Evolutionary conservation across 2,797 vertebrate species (phyloP).

Genomic region (Monodelphis domestica): DNA sequence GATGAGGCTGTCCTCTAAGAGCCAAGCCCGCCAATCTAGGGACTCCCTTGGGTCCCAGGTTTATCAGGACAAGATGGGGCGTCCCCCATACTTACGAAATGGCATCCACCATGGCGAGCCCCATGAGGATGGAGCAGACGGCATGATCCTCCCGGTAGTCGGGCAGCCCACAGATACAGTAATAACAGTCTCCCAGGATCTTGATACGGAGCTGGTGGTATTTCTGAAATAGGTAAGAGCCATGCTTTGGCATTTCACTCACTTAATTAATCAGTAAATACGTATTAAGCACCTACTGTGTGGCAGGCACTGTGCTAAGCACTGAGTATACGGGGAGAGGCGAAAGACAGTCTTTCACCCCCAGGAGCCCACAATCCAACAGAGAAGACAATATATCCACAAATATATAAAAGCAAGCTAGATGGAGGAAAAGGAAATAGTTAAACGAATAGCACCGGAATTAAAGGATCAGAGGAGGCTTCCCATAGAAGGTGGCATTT

Average conservation of each 20-base stretch:
- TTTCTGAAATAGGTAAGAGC: conserved; percentile 82
- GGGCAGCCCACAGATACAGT: conserved; percentile 96
- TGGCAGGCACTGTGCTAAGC: neutral
- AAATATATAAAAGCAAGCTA: neutral
- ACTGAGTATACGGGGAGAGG: neutral
- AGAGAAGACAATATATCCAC: neutral
- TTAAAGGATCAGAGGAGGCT: neutral
- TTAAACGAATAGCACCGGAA: neutral
- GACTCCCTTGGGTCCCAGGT: neutral
- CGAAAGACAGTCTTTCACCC: neutral
- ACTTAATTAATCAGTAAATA: neutral
- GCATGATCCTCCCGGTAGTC: conserved; percentile 96
- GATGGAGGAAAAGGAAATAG: neutral
- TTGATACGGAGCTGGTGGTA: conserved; percentile 96
- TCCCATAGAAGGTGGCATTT: neutral
- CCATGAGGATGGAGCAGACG: conserved; percentile 95
- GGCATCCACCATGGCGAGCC: conserved; percentile 95
- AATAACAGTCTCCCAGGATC: conserved; percentile 97
- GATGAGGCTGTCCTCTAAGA: neutral
- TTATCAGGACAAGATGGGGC: neutral
- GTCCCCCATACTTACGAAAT: conserved; percentile 90
- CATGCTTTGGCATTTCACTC: neutral
- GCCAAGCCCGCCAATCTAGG: neutral
- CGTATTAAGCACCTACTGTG: neutral
- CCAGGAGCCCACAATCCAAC: neutral